These are phyloP conservation scores for Pheosia tremula DNA, from an alignment of 2,888 invertebrate genomes.

Conservation along the genomic window DNA sequence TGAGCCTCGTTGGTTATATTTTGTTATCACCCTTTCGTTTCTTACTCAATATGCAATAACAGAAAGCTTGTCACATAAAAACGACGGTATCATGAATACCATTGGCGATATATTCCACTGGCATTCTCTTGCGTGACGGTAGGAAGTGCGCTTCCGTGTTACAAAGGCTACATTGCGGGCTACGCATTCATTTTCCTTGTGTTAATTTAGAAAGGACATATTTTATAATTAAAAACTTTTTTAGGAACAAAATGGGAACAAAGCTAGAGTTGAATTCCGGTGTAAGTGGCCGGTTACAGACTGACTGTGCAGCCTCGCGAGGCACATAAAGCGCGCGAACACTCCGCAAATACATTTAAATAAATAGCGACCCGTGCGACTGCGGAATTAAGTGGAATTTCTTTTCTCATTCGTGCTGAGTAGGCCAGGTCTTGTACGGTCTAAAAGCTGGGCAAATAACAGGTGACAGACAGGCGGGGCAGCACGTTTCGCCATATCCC, in stretches of 20 bases:
- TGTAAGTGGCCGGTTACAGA: too few species aligned
- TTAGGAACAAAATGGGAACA: not conserved
- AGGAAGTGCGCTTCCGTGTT: slow-evolving; percentile 17
- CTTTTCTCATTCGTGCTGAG: too few species aligned
- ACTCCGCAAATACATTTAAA: too few species aligned
- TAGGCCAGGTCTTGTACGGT: too few species aligned
- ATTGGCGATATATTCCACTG: slow-evolving; percentile 23
- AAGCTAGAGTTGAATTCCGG: not conserved
- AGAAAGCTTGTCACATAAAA: slow-evolving; percentile 10
- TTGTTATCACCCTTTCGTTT: not conserved
- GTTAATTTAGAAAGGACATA: not conserved
- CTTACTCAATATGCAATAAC: slow-evolving; percentile 1
- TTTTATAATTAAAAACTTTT: not conserved
- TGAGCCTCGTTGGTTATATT: not conserved
- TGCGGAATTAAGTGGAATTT: too few species aligned
- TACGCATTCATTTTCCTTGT: slow-evolving; percentile 25
- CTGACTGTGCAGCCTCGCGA: too few species aligned
- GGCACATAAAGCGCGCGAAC: too few species aligned
- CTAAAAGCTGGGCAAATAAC: too few species aligned
- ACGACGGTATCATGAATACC: slow-evolving; percentile 24
- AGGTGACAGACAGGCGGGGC: too few species aligned
- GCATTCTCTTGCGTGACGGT: slow-evolving; percentile 22
- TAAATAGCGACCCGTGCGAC: too few species aligned
- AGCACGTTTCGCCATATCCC: too few species aligned
- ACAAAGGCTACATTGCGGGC: slow-evolving; percentile 40